Conservation (phyloP, 2,797 vertebrate genomes). For the Brachymystax lenok region DNA sequence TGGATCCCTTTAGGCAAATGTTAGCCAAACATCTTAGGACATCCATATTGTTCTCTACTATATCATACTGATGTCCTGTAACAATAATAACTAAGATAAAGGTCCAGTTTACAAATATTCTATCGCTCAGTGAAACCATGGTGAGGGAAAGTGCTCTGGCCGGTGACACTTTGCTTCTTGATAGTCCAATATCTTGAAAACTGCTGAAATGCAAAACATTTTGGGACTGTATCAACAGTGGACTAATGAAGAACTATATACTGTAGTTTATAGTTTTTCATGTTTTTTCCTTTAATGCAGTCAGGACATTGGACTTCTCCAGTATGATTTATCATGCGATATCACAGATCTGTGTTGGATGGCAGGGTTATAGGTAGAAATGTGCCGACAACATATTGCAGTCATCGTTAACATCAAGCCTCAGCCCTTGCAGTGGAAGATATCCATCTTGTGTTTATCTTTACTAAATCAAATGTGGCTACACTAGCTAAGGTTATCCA, state of each 20-base stretch:
- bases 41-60: neutral
- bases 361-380: neutral
- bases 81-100: neutral
- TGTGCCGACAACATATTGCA: neutral
- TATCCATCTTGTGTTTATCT: conserved; percentile 31
- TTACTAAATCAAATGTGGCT: conserved; percentile 29
- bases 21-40: neutral
- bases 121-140: neutral
- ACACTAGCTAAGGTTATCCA: conserved; percentile 23
- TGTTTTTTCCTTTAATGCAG: neutral
- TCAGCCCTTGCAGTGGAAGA: conserved; percentile 18
- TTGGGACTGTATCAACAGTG: too few species aligned
- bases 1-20: neutral
- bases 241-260: too few species aligned
- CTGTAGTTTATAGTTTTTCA: too few species aligned
- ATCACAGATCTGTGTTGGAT: neutral
- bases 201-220: too few species aligned
- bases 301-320: neutral
- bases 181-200: too few species aligned
- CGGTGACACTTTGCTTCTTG: too few species aligned
- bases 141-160: too few species aligned
- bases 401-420: conserved; percentile 22
- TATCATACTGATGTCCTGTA: neutral
- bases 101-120: neutral
- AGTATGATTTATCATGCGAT: neutral